Conservation (phyloP, 2,113 vertebrate genomes). For the Chinchilla lanigera region DNA sequence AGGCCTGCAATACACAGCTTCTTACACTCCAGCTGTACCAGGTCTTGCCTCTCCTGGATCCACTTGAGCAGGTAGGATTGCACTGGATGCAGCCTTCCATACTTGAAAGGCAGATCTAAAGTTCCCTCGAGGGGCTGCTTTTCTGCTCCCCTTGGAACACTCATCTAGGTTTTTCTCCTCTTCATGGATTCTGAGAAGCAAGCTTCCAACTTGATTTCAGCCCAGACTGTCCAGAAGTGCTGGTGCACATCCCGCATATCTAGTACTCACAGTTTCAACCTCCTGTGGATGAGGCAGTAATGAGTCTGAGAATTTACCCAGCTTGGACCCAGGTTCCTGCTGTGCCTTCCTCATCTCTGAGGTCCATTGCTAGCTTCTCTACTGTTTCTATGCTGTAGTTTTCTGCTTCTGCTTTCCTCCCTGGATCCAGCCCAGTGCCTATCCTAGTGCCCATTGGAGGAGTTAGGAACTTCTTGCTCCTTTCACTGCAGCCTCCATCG, state of each 20-base stretch:
- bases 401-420: not conserved
- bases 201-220: not conserved
- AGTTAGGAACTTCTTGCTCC: not conserved
- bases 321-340: not conserved
- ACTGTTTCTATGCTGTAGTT: not conserved
- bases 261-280: not conserved
- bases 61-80: not conserved
- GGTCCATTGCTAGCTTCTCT: not conserved
- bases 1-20: not conserved
- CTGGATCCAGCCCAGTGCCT: not conserved
- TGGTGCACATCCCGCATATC: not conserved
- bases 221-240: not conserved
- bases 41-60: too few species aligned
- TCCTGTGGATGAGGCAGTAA: not conserved
- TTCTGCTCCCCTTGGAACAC: fast-evolving
- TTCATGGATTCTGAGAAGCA: not conserved
- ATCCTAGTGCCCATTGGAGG: not conserved
- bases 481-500: not conserved
- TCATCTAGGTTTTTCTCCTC: not conserved
- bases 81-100: fast-evolving
- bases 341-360: not conserved
- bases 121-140: not conserved
- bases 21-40: not conserved
- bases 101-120: not conserved
- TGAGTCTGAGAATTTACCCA: not conserved